phyloP scores from a whole-genome alignment of 2,797 vertebrate genomes.

The Antennarius maculatus region DNA sequence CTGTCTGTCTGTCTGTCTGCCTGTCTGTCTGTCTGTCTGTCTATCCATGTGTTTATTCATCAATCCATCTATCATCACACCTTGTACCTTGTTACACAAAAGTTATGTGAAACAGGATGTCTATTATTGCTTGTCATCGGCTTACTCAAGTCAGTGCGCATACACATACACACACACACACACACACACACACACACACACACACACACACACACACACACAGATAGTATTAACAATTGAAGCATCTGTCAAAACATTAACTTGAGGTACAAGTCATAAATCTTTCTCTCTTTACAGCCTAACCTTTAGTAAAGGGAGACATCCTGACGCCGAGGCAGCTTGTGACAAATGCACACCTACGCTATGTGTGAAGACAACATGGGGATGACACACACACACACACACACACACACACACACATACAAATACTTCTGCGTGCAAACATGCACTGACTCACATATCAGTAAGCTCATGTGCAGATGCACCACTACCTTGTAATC shows the following conservation, averaged over 20 bases:
- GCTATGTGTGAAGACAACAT: slow-evolving; percentile 8
- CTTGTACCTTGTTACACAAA: slow-evolving; percentile 24
- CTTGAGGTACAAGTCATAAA: slow-evolving; percentile 72
- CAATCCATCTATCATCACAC: slow-evolving; percentile 5
- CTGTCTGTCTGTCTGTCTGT: neutral
- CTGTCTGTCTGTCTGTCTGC: no score
- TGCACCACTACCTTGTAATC: slow-evolving; percentile 30
- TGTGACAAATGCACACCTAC: slow-evolving; percentile 65
- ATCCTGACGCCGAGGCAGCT: slow-evolving; percentile 70
- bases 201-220: slow-evolving; percentile 28
- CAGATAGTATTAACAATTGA: slow-evolving; percentile 45
- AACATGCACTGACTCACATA: slow-evolving; percentile 46
- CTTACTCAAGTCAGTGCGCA: slow-evolving; percentile 25
- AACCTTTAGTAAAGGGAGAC: slow-evolving; percentile 76
- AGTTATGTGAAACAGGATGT: slow-evolving; percentile 37
- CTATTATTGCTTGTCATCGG: slow-evolving; percentile 60
- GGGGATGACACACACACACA: slow-evolving; percentile 6
- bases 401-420: neutral
- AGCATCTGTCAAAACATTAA: slow-evolving; percentile 73
- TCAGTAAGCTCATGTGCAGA: slow-evolving; percentile 33
- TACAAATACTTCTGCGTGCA: slow-evolving; percentile 22
- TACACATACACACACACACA: neutral
- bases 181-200: slow-evolving; percentile 24
- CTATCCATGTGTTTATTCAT: neutral
- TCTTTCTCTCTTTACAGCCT: slow-evolving; percentile 68